These are phyloP conservation scores for Papilio aristodemus DNA, from an alignment of 1,140 invertebrate species.

Conservation along the genomic window DNA sequence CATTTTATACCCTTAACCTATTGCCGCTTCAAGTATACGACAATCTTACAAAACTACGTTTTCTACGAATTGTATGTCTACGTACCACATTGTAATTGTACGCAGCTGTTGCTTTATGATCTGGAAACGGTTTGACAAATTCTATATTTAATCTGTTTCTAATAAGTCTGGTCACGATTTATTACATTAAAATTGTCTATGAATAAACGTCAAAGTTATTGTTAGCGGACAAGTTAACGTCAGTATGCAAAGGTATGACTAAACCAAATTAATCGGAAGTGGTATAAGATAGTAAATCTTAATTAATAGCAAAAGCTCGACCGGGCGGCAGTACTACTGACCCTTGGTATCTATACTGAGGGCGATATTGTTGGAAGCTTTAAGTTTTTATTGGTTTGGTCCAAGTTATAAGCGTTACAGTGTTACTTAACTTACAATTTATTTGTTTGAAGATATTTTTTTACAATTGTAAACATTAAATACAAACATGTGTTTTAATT, in stretches of 20 bases:
- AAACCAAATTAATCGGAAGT: conserved; percentile 58
- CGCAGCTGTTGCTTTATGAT: conserved; percentile 20
- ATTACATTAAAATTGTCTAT: conserved; percentile 32
- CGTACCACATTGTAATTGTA: neutral
- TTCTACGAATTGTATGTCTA: conserved; percentile 18
- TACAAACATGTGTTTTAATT: conserved; percentile 10
- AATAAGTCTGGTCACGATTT: conserved; percentile 26
- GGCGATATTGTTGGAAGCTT: conserved; percentile 44
- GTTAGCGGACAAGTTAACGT: conserved; percentile 43
- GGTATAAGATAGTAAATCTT: conserved; percentile 63
- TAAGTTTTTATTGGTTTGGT: conserved; percentile 33
- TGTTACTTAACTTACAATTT: neutral
- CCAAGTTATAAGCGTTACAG: conserved; percentile 34
- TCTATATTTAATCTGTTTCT: conserved; percentile 31
- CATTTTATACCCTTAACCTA: too few relatives aligned
- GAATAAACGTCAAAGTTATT: conserved; percentile 34
- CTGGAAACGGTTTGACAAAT: conserved; percentile 22
- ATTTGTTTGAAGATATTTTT: neutral
- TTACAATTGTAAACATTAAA: neutral
- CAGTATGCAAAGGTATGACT: conserved; percentile 56
- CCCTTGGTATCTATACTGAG: conserved; percentile 54
- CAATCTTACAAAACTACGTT: conserved; percentile 22
- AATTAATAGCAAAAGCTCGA: conserved; percentile 62
- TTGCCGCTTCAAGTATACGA: too few relatives aligned
- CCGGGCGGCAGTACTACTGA: conserved; percentile 58